A percentile compares a stretch with the other conserved stretches of the same genome.
Evolutionary conservation across 1,140 invertebrate species (phyloP).

Genomic region (Stegodyphus dumicola): DNA sequence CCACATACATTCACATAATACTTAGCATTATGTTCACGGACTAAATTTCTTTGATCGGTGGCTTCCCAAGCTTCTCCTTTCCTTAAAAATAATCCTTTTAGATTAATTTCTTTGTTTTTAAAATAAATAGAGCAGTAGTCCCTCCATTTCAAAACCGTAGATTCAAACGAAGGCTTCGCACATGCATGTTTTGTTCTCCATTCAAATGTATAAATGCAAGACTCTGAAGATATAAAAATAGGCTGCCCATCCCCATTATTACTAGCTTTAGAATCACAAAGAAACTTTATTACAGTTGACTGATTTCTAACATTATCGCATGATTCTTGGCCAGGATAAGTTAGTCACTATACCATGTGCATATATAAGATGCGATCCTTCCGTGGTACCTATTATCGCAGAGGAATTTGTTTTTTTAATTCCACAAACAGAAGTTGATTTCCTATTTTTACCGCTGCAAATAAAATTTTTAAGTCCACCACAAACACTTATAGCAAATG

Average conservation of each 20-base stretch:
- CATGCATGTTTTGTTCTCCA: constrained; percentile 62
- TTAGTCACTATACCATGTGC: constrained; percentile 53
- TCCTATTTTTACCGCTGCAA: constrained; percentile 21
- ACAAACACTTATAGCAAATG: constrained; percentile 61
- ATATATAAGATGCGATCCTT: constrained; percentile 42
- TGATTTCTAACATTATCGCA: constrained; percentile 17
- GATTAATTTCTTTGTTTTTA: constrained; percentile 18
- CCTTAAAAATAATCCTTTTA: constrained; percentile 4
- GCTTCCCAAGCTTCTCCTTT: constrained; percentile 51
- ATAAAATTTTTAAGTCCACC: constrained; percentile 30
- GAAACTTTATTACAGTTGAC: constrained; percentile 61
- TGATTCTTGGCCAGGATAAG: constrained; percentile 33
- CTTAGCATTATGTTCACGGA: neutral
- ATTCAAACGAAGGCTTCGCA: constrained; percentile 31
- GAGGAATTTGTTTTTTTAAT: neutral
- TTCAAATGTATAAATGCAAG: constrained; percentile 59
- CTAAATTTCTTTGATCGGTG: constrained; percentile 6
- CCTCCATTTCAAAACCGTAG: neutral
- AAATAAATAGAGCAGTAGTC: constrained; percentile 11
- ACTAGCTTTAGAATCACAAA: constrained; percentile 53
- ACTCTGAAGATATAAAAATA: constrained; percentile 40
- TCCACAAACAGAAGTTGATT: constrained; percentile 25
- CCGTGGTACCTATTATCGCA: constrained; percentile 25
- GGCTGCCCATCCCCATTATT: constrained; percentile 39
- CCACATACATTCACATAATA: constrained; percentile 61